Conservation (phyloP, 2,113 vertebrate genomes). For the Engraulis encrasicolus region DNA sequence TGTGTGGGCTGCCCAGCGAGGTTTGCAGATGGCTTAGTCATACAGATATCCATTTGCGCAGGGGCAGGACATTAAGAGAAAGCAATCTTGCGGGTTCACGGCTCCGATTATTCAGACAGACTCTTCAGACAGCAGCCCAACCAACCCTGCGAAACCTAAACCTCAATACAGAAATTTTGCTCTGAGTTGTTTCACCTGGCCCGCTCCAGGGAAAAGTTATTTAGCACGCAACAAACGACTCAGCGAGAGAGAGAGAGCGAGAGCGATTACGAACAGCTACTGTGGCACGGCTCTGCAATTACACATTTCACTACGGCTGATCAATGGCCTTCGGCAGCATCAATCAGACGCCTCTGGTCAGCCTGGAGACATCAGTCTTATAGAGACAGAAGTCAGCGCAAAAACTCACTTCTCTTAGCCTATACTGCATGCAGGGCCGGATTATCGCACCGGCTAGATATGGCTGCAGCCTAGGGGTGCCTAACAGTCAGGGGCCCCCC, state of each 20-base stretch:
- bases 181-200: background rate
- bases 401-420: background rate
- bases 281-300: background rate
- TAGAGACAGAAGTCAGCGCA: background rate
- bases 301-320: background rate
- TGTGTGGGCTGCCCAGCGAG: background rate
- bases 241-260: background rate
- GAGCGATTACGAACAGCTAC: background rate
- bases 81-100: background rate
- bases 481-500: no score
- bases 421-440: no score
- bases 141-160: background rate
- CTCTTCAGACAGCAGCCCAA: conserved; percentile 10
- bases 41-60: background rate
- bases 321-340: background rate
- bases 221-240: background rate
- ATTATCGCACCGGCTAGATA: no score
- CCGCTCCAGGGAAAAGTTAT: background rate
- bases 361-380: background rate
- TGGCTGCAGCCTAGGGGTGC: no score
- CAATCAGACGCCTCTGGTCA: background rate
- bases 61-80: background rate
- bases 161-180: background rate
- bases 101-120: background rate
- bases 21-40: conserved; percentile 11